Percentiles rank a stretch among this genome's conserved stretches.
These are phyloP conservation scores for Eretmocerus hayati DNA, from an alignment of 2,888 invertebrate species.

Conservation along the genomic window DNA sequence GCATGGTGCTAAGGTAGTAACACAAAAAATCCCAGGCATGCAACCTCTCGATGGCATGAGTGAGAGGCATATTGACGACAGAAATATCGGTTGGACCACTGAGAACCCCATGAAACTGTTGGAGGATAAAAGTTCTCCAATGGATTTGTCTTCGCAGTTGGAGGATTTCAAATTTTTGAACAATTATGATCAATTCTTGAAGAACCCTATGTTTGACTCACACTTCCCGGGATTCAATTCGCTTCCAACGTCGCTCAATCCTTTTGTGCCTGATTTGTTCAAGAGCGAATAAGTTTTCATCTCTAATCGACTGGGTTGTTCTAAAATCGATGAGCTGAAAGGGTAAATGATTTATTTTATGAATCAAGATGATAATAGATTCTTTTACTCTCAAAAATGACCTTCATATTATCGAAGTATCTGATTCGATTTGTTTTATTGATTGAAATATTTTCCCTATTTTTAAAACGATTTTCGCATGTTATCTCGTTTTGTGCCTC, in stretches of 20 bases:
- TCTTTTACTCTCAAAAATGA: no score
- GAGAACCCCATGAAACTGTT: conserved; percentile 5
- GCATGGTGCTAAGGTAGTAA: conserved; percentile 8
- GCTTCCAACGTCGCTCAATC: conserved; percentile 6
- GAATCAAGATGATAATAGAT: no score
- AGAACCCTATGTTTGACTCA: conserved; percentile 22
- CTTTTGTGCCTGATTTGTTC: conserved; percentile 4
- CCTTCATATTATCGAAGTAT: no score
- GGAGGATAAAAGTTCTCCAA: conserved; percentile 22
- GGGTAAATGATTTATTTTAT: no score
- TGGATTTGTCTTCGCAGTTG: conserved; percentile 28
- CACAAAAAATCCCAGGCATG: conserved; percentile 11
- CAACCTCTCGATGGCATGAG: conserved; percentile 11
- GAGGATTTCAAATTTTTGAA: conserved; percentile 37
- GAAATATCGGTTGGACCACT: conserved; percentile 30
- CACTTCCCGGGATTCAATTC: conserved; percentile 11
- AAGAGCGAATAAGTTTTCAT: no score
- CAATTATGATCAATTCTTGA: conserved; percentile 35
- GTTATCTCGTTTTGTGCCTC: no score
- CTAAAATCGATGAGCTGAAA: no score
- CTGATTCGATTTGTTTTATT: no score
- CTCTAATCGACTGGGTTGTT: no score
- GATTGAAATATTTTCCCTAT: no score
- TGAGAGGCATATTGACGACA: conserved; percentile 23
- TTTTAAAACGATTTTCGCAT: no score